Evolutionary conservation across 2,797 vertebrate species (phyloP), one percentile per base, ranked within the genome.

Genomic region (Sternarchorhynchus goeldii): DNA sequence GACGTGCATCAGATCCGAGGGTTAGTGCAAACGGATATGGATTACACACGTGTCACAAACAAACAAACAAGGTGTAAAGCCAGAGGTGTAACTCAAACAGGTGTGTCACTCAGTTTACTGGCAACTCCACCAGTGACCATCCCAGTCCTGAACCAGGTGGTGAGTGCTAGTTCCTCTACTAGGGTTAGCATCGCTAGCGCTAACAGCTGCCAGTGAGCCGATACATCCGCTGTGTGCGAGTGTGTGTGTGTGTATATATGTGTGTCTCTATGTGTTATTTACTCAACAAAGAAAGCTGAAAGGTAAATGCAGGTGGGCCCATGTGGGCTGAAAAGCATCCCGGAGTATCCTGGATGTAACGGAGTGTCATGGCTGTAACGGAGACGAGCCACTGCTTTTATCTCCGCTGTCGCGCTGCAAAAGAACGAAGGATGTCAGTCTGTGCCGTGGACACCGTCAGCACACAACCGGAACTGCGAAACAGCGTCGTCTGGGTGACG

Each of bases 1-100:
- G 77, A 70, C 67, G 66, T 56, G 71, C 75, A 80, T 59, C n/a
- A n/a, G n/a, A n/a, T n/a, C n/a, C 56, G 68, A 67, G 71, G 39
- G 39, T 56, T 34, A 21, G 53, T 8, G 5, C 70, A 74, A 25
- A 39, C 25, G 65, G 58, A 78, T 29, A 66, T 4, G 59, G 36
- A 17, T 32, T 18, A 41, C 34, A 7, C 14, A 32, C 55, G 16
- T 25, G 20, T 25, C 56, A 69, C 0, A 25, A 8, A 50, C 55
- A 76, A 53, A 59, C 25, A 21, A n/a, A 59, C 20, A 74, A 29
- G 31, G 1, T 32, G 14, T 25, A 5, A 63, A 31, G 6, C 60
- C 34, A 41, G 5, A 1, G 6, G 36, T 14, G 14, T 10, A 3
- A 50, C 12, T 12, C 12, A 12, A 50, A 14, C 1, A 21, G 34